Conservation (phyloP, 1,140 invertebrate genomes). For the Telenomus remus region DNA sequence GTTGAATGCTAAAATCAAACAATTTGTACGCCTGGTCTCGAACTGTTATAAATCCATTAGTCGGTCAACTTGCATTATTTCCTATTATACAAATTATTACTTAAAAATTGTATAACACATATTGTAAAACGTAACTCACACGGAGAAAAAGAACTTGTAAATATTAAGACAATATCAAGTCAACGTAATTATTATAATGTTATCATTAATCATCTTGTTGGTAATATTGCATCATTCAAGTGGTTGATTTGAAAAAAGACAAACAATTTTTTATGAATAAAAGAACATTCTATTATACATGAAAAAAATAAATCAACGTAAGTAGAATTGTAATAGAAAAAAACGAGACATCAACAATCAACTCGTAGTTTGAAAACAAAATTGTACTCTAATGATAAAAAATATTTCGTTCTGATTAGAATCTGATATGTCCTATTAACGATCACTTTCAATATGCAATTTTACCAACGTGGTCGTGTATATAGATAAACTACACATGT, state of each 20-base stretch:
- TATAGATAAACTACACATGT: constrained; percentile 46
- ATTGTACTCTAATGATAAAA: no score
- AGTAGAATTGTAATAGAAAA: constrained; percentile 15
- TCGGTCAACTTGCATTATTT: constrained; percentile 47
- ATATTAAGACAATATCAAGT: constrained; percentile 56
- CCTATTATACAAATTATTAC: constrained; percentile 45
- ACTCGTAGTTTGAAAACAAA: neutral
- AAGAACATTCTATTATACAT: no score
- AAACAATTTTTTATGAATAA: neutral
- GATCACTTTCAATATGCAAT: constrained; percentile 21
- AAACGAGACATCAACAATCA: constrained; percentile 7
- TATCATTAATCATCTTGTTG: constrained; percentile 40
- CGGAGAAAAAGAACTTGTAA: constrained; percentile 52
- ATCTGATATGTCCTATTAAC: neutral
- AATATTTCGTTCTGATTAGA: no score
- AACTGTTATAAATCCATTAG: constrained; percentile 39
- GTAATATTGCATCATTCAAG: constrained; percentile 44
- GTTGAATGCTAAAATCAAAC: constrained; percentile 19
- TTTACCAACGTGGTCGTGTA: constrained; percentile 34
- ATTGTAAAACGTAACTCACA: constrained; percentile 53
- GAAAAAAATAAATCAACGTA: no score
- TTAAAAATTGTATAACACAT: constrained; percentile 49
- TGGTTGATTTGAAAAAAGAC: constrained; percentile 7
- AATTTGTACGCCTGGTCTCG: constrained; percentile 27
- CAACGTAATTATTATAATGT: constrained; percentile 50